Percentiles rank a stretch among this genome's conserved stretches.
Conservation (phyloP, 2,113 vertebrate genomes). For the Epinephelus moara region DNA sequence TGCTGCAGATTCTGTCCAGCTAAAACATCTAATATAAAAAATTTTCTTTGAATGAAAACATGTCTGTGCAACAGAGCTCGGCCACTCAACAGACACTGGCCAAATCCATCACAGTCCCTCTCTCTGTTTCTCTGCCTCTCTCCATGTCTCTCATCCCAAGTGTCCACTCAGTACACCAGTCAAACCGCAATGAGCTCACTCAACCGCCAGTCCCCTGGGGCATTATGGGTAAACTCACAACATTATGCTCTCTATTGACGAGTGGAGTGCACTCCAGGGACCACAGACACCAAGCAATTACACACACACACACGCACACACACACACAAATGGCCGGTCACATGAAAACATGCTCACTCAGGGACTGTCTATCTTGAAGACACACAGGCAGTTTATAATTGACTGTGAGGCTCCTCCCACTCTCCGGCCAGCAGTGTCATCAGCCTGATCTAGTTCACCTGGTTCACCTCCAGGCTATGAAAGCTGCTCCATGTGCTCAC, state of each 20-base stretch:
- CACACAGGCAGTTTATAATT: no score
- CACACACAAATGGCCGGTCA: neutral
- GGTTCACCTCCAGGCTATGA: no score
- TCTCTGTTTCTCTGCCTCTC: no score
- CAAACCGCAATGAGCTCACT: conserved; percentile 61
- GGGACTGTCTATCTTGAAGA: neutral
- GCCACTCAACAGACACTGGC: neutral
- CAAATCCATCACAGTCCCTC: neutral
- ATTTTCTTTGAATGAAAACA: neutral
- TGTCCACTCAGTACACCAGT: conserved; percentile 45
- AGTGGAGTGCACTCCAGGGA: conserved; percentile 50
- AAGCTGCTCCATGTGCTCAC: no score
- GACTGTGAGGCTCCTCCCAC: no score
- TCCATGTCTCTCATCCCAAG: conserved; percentile 19
- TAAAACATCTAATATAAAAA: neutral
- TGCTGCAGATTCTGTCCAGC: neutral
- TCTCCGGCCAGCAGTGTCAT: no score
- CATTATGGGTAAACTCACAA: conserved; percentile 61
- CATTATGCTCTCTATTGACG: conserved; percentile 63
- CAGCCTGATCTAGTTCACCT: no score
- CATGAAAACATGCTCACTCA: neutral
- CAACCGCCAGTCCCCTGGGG: conserved; percentile 39
- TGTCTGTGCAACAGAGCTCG: neutral
- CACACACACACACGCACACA: conserved; percentile 7
- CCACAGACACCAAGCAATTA: neutral